These are phyloP conservation scores for Dendrolimus kikuchii DNA, from an alignment of 1,140 invertebrate genomes.

Conservation along the genomic window DNA sequence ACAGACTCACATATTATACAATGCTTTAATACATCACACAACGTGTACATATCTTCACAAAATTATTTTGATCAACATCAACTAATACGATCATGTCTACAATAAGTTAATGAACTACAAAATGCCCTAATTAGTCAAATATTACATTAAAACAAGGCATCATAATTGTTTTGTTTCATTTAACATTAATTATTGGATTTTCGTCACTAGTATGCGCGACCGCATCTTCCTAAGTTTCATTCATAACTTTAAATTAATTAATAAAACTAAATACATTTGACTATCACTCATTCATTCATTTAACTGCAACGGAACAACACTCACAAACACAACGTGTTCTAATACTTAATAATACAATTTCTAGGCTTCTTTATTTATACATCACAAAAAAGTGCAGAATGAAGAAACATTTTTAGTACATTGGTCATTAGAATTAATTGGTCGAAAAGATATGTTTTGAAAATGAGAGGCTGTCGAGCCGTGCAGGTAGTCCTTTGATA, in stretches of 20 bases:
- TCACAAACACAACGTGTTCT: conserved; percentile 59
- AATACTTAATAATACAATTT: conserved; percentile 71
- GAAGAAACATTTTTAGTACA: conserved; percentile 43
- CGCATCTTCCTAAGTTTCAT: conserved; percentile 68
- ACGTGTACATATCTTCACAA: conserved; percentile 38
- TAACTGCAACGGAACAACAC: conserved; percentile 56
- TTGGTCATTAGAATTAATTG: conserved; percentile 64
- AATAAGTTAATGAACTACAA: conserved; percentile 58
- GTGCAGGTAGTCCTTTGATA: conserved; percentile 47
- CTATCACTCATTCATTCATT: conserved; percentile 63
- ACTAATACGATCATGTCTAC: conserved; percentile 58
- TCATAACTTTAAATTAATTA: conserved; percentile 67
- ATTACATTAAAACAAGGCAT: conserved; percentile 65
- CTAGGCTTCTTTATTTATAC: conserved; percentile 41
- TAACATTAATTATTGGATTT: conserved; percentile 68
- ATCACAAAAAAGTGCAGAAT: conserved; percentile 65
- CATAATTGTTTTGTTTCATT: conserved; percentile 48
- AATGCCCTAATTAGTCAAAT: conserved; percentile 65
- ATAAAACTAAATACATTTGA: conserved; percentile 69
- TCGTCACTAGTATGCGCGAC: conserved; percentile 72
- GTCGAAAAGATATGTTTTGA: conserved; percentile 65
- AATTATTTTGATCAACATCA: conserved; percentile 58
- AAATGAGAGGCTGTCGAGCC: conserved; percentile 36
- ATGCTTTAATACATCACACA: conserved; percentile 10
- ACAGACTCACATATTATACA: conserved; percentile 19